Evolutionary conservation across 1,140 invertebrate genomes (phyloP), one percentile per base, ranked within the genome.

Genomic region (Orchesella cincta): DNA sequence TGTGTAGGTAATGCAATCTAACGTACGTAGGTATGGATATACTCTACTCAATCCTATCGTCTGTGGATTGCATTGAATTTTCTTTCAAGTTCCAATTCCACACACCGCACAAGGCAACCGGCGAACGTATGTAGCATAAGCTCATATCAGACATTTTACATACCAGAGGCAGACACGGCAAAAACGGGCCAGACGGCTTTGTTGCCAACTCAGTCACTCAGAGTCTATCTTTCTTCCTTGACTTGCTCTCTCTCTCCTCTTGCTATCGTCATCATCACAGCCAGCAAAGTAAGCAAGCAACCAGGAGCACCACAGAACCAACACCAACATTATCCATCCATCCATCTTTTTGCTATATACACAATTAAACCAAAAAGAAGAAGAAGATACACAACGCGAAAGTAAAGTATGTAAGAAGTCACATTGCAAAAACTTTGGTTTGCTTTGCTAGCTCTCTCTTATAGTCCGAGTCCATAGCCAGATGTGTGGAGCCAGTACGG

Each of bases 181-280:
- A 79, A 79, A 79, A 79, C 78, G 67, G 74, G 75, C 78, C 78
- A 79, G 78, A 79, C 78, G 72, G 78, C 78, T 79, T 76, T 67
- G 78, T 79, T 79, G 74, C 78, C 78, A 79, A 79, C 72, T 79
- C 75, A 76, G 57, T 76, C 29, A 64, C 64, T 75, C 64, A 74
- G 76, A 57, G 64, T 70, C 31, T 34, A 33, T 70, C 64, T 70
- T 70, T 34, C 64, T 70, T 34, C 64, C 28, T 70, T 70, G 64
- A 70, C 64, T 33, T 33, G 8, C 64, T 70, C 23, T 57, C 23
- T 12, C 52, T 26, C 5, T 14, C 52, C 3, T 46, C 39, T 20
- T 46, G 39, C 39, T 46, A 46, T 46, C 39, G 39, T 57, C 52
- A 57, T 57, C 52, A 57, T 57, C 23, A 57, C 23, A 57, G 12